These are phyloP conservation scores for Aegithalos caudatus DNA, from an alignment of 2,113 vertebrate species.

Conservation along the genomic window DNA sequence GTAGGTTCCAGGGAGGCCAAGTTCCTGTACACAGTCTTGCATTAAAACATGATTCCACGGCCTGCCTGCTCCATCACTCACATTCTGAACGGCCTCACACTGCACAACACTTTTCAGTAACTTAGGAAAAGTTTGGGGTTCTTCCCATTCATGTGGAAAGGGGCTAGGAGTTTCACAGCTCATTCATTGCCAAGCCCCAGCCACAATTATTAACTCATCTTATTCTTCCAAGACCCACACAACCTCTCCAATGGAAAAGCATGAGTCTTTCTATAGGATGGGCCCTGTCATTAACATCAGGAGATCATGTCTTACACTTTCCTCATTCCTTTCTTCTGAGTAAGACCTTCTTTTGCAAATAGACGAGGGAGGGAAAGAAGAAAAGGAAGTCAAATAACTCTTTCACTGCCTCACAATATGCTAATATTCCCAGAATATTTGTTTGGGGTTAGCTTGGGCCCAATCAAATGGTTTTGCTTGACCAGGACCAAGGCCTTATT, in stretches of 20 bases:
- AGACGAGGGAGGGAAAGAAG: background rate
- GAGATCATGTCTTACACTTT: background rate
- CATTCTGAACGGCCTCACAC: rapidly evolving
- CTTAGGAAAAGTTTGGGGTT: background rate
- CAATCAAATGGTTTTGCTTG: background rate
- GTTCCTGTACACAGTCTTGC: background rate
- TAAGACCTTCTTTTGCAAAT: background rate
- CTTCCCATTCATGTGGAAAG: background rate
- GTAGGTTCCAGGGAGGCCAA: background rate
- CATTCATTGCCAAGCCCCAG: background rate
- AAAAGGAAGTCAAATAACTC: constrained; percentile 3
- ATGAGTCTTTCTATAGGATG: background rate
- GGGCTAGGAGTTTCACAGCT: background rate
- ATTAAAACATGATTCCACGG: background rate
- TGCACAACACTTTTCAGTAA: background rate
- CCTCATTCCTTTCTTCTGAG: constrained; percentile 35
- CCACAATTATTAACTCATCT: background rate
- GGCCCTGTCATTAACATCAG: background rate
- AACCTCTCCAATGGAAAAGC: background rate
- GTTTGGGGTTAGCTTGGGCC: background rate
- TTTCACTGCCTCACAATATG: background rate
- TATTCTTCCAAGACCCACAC: background rate
- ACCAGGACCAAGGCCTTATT: background rate
- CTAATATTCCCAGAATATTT: background rate
- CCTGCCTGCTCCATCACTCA: background rate